Evolutionary conservation across 2,888 invertebrate species (phyloP).

Genomic region (Lochmaea capreae): DNA sequence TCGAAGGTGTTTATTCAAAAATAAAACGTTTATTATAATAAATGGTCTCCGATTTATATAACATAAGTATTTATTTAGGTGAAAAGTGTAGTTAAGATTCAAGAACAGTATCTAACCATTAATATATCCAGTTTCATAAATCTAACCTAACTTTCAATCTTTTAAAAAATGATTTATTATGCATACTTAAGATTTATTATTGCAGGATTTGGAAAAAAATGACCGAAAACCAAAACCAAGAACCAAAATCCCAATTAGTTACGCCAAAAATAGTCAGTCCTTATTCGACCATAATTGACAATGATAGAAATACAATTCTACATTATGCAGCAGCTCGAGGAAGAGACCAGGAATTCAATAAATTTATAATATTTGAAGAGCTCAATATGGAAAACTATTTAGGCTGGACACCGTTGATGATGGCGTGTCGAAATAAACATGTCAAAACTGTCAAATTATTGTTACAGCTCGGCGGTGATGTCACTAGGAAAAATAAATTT

Average conservation of each 20-base stretch:
- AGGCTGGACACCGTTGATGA: constrained; percentile 64
- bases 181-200: background rate
- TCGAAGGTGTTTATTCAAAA: no score
- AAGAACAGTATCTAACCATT: no score
- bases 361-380: constrained; percentile 48
- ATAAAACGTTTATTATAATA: no score
- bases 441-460: constrained; percentile 55
- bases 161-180: no score
- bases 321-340: constrained; percentile 59
- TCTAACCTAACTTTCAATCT: no score
- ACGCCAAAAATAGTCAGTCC: constrained; percentile 32
- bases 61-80: no score
- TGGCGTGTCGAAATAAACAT: constrained; percentile 61
- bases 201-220: constrained; percentile 21
- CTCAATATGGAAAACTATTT: constrained; percentile 60
- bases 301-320: constrained; percentile 59
- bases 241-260: background rate
- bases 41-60: no score
- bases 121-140: no score
- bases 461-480: constrained; percentile 58
- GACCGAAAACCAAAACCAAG: constrained; percentile 19
- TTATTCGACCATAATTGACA: constrained; percentile 52
- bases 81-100: no score
- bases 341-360: constrained; percentile 49
- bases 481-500: constrained; percentile 58